Conservation (phyloP, 2,113 vertebrate species). For the Proteles cristata region DNA sequence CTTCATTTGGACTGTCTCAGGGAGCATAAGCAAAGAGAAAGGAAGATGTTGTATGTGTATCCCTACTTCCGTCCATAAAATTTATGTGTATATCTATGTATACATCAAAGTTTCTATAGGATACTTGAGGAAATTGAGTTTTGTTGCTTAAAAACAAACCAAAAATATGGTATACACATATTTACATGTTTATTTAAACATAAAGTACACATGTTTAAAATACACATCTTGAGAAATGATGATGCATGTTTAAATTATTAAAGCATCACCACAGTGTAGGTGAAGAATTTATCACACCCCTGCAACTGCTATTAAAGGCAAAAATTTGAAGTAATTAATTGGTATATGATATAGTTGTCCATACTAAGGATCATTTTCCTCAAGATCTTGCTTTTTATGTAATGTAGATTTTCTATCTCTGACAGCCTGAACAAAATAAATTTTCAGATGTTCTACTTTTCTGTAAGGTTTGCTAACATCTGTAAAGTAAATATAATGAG, state of each 20-base stretch:
- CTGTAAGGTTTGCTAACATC: background rate
- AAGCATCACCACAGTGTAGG: background rate
- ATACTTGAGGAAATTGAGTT: background rate
- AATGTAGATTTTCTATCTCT: background rate
- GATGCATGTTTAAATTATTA: background rate
- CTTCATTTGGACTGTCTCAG: background rate
- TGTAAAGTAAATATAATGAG: slow-evolving; percentile 46
- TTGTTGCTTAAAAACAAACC: background rate
- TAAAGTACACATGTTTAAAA: background rate
- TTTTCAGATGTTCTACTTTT: background rate
- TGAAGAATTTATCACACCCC: background rate
- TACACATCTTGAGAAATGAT: background rate
- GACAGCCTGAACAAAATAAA: background rate
- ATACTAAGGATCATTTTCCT: background rate
- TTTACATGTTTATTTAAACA: background rate
- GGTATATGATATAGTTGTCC: background rate
- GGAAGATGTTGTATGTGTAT: fast-evolving
- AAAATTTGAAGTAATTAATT: background rate
- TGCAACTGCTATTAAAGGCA: background rate
- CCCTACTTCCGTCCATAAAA: background rate
- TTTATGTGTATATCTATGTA: background rate
- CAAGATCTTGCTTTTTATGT: background rate
- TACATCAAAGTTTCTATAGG: background rate
- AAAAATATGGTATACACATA: background rate
- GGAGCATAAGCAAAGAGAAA: background rate